A percentile compares a stretch with the other conserved stretches of the same genome.
phyloP scores from a whole-genome alignment of 2,113 vertebrate species.

The Onychostruthus taczanowskii region DNA sequence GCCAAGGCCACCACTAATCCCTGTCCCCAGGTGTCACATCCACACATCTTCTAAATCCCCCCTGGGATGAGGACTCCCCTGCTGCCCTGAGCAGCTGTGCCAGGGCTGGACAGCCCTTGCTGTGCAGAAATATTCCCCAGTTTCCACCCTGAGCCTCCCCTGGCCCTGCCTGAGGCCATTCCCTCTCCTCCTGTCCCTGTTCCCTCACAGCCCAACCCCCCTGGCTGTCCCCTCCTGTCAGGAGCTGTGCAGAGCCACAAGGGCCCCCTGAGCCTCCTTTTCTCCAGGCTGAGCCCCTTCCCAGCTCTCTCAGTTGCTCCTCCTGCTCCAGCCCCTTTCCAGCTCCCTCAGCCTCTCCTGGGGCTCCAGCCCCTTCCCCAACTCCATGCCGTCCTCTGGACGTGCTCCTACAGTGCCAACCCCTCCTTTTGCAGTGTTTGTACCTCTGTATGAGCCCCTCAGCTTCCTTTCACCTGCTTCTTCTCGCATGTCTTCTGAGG shows the following conservation, averaged over 20 bases:
- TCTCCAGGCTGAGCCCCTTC: neutral
- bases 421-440: neutral
- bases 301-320: neutral
- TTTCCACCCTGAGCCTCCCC: rapidly evolving
- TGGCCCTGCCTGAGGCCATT: neutral
- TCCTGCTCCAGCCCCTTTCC: neutral
- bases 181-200: neutral
- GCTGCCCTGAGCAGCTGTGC: neutral
- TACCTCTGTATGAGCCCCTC: neutral
- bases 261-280: neutral
- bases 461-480: neutral
- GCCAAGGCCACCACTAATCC: neutral
- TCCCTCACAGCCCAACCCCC: neutral
- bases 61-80: neutral
- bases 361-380: neutral
- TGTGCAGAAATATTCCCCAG: rapidly evolving
- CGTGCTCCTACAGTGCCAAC: rapidly evolving
- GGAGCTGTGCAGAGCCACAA: neutral
- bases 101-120: neutral
- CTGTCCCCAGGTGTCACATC: neutral
- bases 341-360: neutral
- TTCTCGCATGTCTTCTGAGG: neutral
- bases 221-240: neutral
- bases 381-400: rapidly evolving
- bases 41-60: neutral